These are phyloP conservation scores for Hetaerina americana DNA, from an alignment of 1,140 invertebrate species.

Conservation along the genomic window DNA sequence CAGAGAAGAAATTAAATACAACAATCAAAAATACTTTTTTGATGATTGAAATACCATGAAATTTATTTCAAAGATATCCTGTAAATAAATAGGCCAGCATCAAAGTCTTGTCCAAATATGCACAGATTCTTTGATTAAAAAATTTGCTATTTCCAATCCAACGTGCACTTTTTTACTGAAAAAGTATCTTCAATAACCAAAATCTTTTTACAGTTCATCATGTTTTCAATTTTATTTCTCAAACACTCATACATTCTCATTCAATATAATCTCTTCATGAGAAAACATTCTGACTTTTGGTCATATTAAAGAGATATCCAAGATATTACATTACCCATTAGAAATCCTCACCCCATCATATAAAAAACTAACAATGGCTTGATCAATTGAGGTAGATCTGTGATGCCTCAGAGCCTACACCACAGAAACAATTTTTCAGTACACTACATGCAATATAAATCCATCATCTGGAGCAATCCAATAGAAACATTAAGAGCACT, in stretches of 20 bases:
- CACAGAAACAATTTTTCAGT: not conserved
- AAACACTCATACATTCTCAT: not conserved
- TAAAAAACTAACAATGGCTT: not conserved
- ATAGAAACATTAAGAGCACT: not conserved
- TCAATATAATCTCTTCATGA: not conserved
- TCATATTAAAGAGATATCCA: not conserved
- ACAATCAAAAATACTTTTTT: too few relatives aligned
- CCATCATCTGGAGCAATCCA: not conserved
- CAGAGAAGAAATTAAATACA: too few relatives aligned
- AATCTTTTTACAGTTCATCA: not conserved
- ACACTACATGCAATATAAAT: not conserved
- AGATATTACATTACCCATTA: not conserved
- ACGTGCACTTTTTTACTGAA: too few relatives aligned
- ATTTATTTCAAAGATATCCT: too few relatives aligned
- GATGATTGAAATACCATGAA: too few relatives aligned
- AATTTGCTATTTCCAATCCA: too few relatives aligned
- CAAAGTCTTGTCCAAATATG: too few relatives aligned
- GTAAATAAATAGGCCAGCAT: too few relatives aligned
- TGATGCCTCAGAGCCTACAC: not conserved
- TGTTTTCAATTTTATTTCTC: not conserved
- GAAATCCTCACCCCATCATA: not conserved
- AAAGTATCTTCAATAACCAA: too few relatives aligned
- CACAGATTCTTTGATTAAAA: too few relatives aligned
- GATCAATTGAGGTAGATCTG: not conserved
- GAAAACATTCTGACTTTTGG: not conserved